Evolutionary conservation across 53 echinoderm and acorn worm genomes (phyloP), one percentile per base, ranked within the genome.

Genomic region (Zoroaster sp.): DNA sequence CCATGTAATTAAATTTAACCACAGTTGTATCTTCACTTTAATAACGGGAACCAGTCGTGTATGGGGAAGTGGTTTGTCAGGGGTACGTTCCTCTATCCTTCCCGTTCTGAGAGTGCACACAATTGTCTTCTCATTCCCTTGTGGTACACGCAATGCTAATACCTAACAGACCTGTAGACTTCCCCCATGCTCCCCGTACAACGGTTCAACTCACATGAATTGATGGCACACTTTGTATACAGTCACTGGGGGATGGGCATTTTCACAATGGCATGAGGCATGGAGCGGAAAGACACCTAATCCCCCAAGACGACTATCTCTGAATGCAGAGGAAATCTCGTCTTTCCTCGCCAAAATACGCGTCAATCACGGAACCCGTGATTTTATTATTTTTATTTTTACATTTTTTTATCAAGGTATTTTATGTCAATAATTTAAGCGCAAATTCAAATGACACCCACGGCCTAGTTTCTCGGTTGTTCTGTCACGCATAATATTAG

Each of bases 221-320:
- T 74, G 74, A 37, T 40, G 20, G 40, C 0, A 11, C 12, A 23
- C 23, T 40, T 2, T 23, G 74, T 23, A 37, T 37, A 21, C 74
- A 23, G 74, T n/a, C 34, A 37, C 59, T 17, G 38, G 55, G 32
- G 34, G 81, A 43, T 44, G 81, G 66, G 66, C 41, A 41, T 38
- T 38, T 17, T 21, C 43, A 81, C 67, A 81, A 68, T 67, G 68
- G 44, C 81, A 81, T 12, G 39, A 81, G 81, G 81, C 81, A 66
- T 81, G 81, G 81, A 42, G 66, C 68, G 45, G 81, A 81, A 81
- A 81, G 81, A 30, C 66, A 11, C 66, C 80, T 80, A 65, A 80
- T 65, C 81, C 80, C 59, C 21, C 33, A 33, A 47, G 81, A 68
- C 17, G 66, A 66, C 15, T 68, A 67, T 32, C 32, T 15, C 23